Evolutionary conservation across 2,888 invertebrate genomes (phyloP).

Genomic region (Scelioninae gen. 1): DNA sequence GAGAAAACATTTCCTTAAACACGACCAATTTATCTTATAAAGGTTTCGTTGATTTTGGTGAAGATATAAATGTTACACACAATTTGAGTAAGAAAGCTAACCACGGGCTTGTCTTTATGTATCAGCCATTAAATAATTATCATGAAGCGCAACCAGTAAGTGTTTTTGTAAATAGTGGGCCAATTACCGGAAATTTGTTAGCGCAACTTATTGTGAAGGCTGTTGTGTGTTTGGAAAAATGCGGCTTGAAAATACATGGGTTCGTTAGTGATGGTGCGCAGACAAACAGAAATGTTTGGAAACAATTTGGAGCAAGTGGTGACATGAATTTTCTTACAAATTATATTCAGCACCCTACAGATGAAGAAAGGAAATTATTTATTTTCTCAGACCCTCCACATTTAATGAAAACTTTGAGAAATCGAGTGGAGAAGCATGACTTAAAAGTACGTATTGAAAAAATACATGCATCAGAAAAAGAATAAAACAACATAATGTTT

Average conservation of each 20-base stretch:
- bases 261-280: constrained; percentile 67
- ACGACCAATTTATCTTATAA: constrained; percentile 8
- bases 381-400: neutral
- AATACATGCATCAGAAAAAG: too few species aligned
- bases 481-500: too few species aligned
- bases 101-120: constrained; percentile 71
- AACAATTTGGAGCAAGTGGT: constrained; percentile 52
- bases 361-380: constrained; percentile 12
- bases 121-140: constrained; percentile 52
- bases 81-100: constrained; percentile 56
- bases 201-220: constrained; percentile 46
- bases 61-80: neutral
- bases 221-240: constrained; percentile 52
- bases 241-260: constrained; percentile 61
- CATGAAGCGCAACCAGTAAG: constrained; percentile 65
- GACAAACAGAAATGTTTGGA: constrained; percentile 63
- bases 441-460: constrained; percentile 10
- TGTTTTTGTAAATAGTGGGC: constrained; percentile 64
- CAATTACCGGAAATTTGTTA: constrained; percentile 50
- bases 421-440: neutral
- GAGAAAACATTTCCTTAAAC: constrained; percentile 44
- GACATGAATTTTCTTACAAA: neutral
- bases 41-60: constrained; percentile 65
- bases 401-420: constrained; percentile 10
- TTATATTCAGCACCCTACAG: neutral